Evolutionary conservation across 2,113 vertebrate species (phyloP).

Genomic region (Brienomyrus brachyistius): DNA sequence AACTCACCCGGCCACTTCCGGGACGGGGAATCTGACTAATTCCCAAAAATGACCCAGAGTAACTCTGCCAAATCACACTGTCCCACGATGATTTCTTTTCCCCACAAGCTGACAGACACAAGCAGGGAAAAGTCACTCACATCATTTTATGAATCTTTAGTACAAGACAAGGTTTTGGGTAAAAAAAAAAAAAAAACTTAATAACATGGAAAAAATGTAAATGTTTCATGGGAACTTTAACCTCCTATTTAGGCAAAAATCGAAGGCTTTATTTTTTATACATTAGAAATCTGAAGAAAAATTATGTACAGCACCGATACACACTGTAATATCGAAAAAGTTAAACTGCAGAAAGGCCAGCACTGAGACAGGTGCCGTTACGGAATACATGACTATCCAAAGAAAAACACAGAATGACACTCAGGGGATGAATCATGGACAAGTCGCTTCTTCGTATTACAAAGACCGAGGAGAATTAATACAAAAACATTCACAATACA

Average conservation of each 20-base stretch:
- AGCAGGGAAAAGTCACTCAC: background rate
- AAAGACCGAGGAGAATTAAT: background rate
- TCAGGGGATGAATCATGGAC: background rate
- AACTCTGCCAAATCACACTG: background rate
- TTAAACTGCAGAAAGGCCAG: constrained; percentile 32
- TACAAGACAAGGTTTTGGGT: background rate
- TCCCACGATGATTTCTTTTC: background rate
- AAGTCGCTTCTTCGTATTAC: background rate
- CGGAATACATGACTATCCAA: constrained; percentile 39
- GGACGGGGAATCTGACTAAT: background rate
- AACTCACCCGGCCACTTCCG: background rate
- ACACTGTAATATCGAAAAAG: constrained; percentile 33
- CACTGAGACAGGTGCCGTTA: constrained; percentile 30
- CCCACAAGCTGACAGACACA: background rate
- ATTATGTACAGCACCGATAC: constrained; percentile 51
- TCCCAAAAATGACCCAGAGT: background rate
- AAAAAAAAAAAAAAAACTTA: background rate
- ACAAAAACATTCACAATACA: background rate
- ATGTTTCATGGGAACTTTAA: background rate
- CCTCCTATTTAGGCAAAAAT: background rate
- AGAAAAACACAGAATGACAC: constrained; percentile 43
- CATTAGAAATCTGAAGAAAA: constrained; percentile 40
- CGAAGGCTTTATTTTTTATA: constrained; percentile 39
- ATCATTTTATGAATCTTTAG: background rate
- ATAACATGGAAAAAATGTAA: background rate